Evolutionary conservation across 2,888 invertebrate genomes (phyloP), one percentile per base, ranked within the genome.

Genomic region (Heliconius cydno): DNA sequence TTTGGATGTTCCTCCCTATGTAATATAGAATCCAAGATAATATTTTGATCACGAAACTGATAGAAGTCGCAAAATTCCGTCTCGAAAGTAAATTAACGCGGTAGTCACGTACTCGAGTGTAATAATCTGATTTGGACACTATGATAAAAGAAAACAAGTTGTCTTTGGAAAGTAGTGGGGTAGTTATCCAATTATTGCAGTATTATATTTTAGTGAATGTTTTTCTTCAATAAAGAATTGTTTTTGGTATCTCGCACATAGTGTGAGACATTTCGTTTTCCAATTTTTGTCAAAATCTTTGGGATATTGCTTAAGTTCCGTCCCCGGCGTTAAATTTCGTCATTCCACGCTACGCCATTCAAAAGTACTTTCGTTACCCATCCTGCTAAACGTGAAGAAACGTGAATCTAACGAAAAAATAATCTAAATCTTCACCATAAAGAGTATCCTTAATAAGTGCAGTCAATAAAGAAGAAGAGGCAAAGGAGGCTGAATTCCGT

Each of bases 61-160:
- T 73, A 38, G 34, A 34, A n/a, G 60, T 73, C 73, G 38, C n/a
- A 10, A 34, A 60, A 73, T 60, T 73, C 13, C 60, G 15, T 22
- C 22, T 6, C n/a, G 63, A 68, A 80, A 67, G 73, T 77, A 52
- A 73, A 80, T 80, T 77, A 80, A 77, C 73, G 77, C 68, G 73
- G 68, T 77, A 46, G 79, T 80, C 77, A 80, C 80, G 80, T 77
- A 46, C 34, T 67, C 63, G 76, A 70, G 76, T 66, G 76, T 41
- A 72, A 72, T 79, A 66, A 79, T 79, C 72, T 76, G 66, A 76
- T 79, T 71, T 68, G 65, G 30, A 66, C 28, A 66, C 72, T 52
- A 65, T 38, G 66, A 72, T 76, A 79, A 71, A 71, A 60, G 30
- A 30, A 77, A 28, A 63, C 57, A 65, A 60, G 34, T 38, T 7